These are phyloP conservation scores for Boloria selene DNA, from an alignment of 2,888 invertebrate genomes.

Conservation along the genomic window DNA sequence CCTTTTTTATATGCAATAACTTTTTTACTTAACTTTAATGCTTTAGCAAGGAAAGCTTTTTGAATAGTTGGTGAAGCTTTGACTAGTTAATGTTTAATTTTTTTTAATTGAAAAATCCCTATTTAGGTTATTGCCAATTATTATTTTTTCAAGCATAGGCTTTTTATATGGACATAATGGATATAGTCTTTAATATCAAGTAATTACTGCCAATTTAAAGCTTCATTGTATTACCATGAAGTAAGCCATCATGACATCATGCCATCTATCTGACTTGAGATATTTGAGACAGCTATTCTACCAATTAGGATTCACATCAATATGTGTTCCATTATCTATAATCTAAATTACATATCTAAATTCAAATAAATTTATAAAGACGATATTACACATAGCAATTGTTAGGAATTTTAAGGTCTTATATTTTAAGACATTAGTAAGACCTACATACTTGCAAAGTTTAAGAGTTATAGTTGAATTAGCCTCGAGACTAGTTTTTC, in stretches of 20 bases:
- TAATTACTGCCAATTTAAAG: not conserved
- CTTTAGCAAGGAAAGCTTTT: too few relatives aligned
- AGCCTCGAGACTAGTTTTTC: too few relatives aligned
- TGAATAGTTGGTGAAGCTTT: too few relatives aligned
- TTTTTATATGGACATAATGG: too few relatives aligned
- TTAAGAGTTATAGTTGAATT: too few relatives aligned
- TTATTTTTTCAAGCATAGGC: too few relatives aligned
- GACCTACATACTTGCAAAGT: not conserved
- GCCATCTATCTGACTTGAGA: constrained; percentile 12
- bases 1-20: too few relatives aligned
- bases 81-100: too few relatives aligned
- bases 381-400: not conserved
- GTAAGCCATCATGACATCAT: constrained; percentile 9
- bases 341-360: constrained; percentile 6
- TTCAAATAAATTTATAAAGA: not conserved
- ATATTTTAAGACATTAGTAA: not conserved
- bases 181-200: too few relatives aligned
- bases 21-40: too few relatives aligned
- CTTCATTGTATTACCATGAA: constrained; percentile 3
- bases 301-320: constrained; percentile 16
- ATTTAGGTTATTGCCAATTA: too few relatives aligned
- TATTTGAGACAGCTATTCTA: constrained; percentile 19
- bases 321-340: constrained; percentile 12
- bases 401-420: not conserved
- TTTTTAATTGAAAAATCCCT: too few relatives aligned